Evolutionary conservation across 2,888 invertebrate species (phyloP).

Genomic region (Mechanitis mazaeus): DNA sequence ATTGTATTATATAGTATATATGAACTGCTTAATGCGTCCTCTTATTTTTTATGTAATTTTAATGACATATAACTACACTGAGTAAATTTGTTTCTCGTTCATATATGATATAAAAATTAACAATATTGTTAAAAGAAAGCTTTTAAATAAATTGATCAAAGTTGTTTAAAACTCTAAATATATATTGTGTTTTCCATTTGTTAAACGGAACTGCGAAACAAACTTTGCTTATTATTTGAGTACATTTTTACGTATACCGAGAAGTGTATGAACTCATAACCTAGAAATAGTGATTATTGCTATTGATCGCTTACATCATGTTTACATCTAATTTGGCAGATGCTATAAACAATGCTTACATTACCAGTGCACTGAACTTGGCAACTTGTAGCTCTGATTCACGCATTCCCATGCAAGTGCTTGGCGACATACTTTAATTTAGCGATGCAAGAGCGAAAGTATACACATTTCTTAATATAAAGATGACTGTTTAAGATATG

Average conservation of each 20-base stretch:
- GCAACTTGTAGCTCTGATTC: slow-evolving; percentile 39
- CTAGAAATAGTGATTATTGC: slow-evolving; percentile 41
- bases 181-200: too few relatives aligned
- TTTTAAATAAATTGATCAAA: too few relatives aligned
- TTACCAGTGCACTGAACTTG: slow-evolving; percentile 57
- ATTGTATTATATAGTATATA: too few relatives aligned
- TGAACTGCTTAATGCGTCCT: too few relatives aligned
- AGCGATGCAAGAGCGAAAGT: slow-evolving; percentile 30
- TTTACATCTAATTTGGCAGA: slow-evolving; percentile 28
- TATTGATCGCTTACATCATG: slow-evolving; percentile 19
- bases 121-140: too few relatives aligned
- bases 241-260: slow-evolving; percentile 5
- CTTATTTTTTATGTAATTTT: too few relatives aligned
- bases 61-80: too few relatives aligned
- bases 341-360: slow-evolving; percentile 18
- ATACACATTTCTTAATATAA: slow-evolving; percentile 1
- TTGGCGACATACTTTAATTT: slow-evolving; percentile 18
- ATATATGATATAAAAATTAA: too few relatives aligned
- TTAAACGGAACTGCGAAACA: background rate
- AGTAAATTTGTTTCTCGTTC: too few relatives aligned
- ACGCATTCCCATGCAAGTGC: slow-evolving; percentile 18
- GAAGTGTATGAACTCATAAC: slow-evolving; percentile 49
- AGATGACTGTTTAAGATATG: background rate
- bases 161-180: too few relatives aligned
- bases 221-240: background rate